Base-by-base conservation (phyloP, 2,797 vertebrate species). In the Tiaroga cobitis region DNA sequence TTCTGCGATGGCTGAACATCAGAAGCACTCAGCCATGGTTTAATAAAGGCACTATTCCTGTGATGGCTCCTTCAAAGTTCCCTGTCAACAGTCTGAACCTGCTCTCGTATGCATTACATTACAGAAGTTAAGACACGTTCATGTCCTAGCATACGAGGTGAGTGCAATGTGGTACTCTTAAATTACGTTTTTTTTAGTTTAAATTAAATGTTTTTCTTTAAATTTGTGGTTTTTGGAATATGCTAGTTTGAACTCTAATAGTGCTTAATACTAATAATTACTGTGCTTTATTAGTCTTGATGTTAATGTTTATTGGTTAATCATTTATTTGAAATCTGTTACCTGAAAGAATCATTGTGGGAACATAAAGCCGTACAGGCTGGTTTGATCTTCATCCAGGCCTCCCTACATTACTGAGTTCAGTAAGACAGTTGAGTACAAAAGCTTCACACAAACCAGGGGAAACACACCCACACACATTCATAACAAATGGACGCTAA, bases 341-440 rank as follows among this genome's bases (percentile, higher is more conserved):
- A 87, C 87, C 69, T 85, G 61, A 80, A 77, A 67, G 67, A 87
- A 79, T 59, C 49, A 67, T 73, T 84, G 63, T 77, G 78, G 37
- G 37, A 84, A 82, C 84, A 87, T 87, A 85, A 88, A 85, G 59
- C 59, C 39, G 78, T 41, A 18, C 18, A 61, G 61, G 56, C 80
- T 8, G 73, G 70, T 83, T 88, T 89, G 85, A 89, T 83, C 86
- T 82, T 82, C 87, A 88, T 88, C 87, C 87, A 88, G 85, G 54
- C 21, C 54, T 41, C 32, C 46, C 21, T 29, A 43, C 8, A 56
- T 54, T 16, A 59, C 24, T 2, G 56, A 59, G 70, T 80, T 80
- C 26, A 24, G 39, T 61, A 24, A 63, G 13, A 59, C 18, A 11
- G 21, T 32, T n/a, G 76, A 68, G 76, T 67, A 59, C 76, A 85